Conservation (phyloP, 2,113 vertebrate genomes). For the Pithys albifrons region DNA sequence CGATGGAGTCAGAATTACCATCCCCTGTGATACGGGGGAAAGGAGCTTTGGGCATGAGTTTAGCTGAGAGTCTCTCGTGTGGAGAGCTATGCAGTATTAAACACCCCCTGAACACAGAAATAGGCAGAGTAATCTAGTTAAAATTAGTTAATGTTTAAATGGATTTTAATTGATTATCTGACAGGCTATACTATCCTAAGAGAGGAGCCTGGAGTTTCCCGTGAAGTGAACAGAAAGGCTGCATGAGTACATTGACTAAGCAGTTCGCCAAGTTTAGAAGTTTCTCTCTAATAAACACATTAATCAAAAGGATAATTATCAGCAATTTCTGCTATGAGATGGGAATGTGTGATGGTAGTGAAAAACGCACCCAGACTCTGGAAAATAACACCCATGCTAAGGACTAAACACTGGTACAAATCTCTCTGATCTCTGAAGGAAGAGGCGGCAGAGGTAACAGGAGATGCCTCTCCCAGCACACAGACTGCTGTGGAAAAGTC, state of each 20-base stretch:
- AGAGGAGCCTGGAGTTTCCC: not conserved
- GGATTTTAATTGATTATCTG: not conserved
- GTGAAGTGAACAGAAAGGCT: not conserved
- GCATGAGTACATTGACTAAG: not conserved
- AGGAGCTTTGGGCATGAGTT: not conserved
- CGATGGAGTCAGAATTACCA: not conserved
- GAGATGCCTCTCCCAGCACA: not conserved
- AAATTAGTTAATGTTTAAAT: not conserved
- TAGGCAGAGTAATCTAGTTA: not conserved
- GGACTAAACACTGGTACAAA: not conserved
- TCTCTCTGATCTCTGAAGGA: not conserved
- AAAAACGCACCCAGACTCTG: not conserved
- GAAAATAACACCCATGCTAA: not conserved
- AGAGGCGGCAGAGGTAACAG: not conserved
- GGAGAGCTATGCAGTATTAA: not conserved
- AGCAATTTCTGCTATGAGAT: not conserved
- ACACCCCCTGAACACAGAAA: not conserved
- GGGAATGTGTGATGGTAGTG: not conserved
- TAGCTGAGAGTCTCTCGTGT: not conserved
- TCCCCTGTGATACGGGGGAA: not conserved
- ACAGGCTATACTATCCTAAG: not conserved
- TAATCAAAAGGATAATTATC: slow-evolving; percentile 15
- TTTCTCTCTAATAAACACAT: not conserved
- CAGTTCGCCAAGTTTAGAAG: not conserved
- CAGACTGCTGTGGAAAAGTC: not conserved